Base-by-base conservation (phyloP, 2,888 invertebrate species). In the Octodonta nipae region DNA sequence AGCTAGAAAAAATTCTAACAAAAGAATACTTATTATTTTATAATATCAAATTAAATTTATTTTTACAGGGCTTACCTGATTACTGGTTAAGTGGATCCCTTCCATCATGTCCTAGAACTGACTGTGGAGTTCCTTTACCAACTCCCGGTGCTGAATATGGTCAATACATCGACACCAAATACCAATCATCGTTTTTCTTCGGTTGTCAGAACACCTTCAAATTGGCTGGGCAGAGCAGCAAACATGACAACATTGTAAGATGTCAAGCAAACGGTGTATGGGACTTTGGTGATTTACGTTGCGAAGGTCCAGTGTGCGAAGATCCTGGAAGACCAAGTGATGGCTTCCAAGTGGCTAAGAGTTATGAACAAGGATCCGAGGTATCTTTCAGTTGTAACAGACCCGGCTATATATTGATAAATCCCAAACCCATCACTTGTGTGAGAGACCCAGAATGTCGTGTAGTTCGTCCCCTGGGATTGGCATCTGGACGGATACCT, bases 181-280 rank as follows among this genome's bases (percentile, higher is more conserved):
- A 80, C 54, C 88, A 91, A 61, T 86, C 91, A 17, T 87, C 85
- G 3, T 91, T 93, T 67, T 89, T 85, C 68, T 93, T 93, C 56
- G 89, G 91, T 17, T 95, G 93, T 51, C 88, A 89, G 64, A 88
- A 91, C 42, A 93, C 93, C 0, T 95, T 93, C 56, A 88, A 88
- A 55, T 66, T 91, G 10, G 88, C 87, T 12, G 92, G 92, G 2
- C 88, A 92, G 64, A 88, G 91, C 1, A 82, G 79, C 42, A 79
- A 83, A 47, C 83, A 89, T 46, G 91, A 93, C 51, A 88, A 88
- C 55, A 83, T 86, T 7, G 93, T 96, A 1, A 70, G 83, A 40
- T 95, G 95, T 60, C 82, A 84, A 64, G 79, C 80, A 1, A 89
- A 89, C 52, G 88, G 89, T 2, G 80, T 85, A 38, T 96, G 96